Conservation (phyloP, 1,140 invertebrate species). For the Thereuonema tuberculata region DNA sequence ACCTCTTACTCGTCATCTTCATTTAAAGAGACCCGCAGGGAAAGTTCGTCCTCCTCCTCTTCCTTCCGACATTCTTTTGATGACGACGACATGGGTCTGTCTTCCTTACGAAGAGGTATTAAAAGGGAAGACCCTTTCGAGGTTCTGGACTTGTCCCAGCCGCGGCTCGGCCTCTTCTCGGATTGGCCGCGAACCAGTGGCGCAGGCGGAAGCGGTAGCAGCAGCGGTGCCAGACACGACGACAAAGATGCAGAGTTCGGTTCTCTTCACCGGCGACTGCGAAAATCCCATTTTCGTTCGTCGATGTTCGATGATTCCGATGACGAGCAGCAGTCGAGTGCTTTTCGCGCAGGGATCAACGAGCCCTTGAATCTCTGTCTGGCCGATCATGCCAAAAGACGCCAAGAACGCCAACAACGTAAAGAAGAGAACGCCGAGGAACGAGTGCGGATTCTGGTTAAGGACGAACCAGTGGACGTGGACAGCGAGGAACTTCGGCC, state of each 20-base stretch:
- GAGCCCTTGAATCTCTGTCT: slow-evolving; percentile 74
- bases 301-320: slow-evolving; percentile 7
- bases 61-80: too few species aligned
- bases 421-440: neutral
- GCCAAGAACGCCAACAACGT: too few species aligned
- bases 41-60: too few species aligned
- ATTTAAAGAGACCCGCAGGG: too few species aligned
- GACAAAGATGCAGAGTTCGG: neutral
- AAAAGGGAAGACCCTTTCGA: slow-evolving; percentile 2
- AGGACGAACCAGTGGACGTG: neutral
- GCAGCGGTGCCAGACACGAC: neutral
- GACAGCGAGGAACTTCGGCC: neutral
- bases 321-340: slow-evolving; percentile 35
- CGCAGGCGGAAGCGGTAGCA: too few species aligned
- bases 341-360: too few species aligned
- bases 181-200: too few species aligned
- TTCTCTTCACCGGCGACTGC: neutral
- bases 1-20: slow-evolving; percentile 1
- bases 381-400: slow-evolving; percentile 33
- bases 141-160: neutral
- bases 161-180: neutral
- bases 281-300: neutral
- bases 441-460: neutral
- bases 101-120: too few species aligned
- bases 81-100: too few species aligned